A percentile compares a stretch with the other conserved stretches of the same genome.
Conservation (phyloP, 1,140 invertebrate genomes). For the Conus betulinus region DNA sequence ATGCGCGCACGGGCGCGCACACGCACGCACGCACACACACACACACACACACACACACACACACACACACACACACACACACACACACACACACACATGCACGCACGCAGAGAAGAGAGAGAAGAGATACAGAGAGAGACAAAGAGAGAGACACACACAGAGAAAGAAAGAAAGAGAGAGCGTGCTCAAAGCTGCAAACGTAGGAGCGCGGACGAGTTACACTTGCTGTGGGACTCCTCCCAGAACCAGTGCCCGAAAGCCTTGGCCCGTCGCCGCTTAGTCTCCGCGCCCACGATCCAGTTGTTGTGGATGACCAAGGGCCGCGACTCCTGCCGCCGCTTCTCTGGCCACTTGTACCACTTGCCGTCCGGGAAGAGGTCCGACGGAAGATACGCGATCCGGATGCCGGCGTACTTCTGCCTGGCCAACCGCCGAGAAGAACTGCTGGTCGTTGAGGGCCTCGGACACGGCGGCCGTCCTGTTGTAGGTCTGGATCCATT, state of each 20-base stretch:
- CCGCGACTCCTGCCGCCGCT: not conserved
- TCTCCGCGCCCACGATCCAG: conserved; percentile 49
- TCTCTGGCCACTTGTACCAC: conserved; percentile 54
- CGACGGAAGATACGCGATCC: conserved; percentile 45
- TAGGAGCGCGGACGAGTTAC: conserved; percentile 30
- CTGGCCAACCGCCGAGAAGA: conserved; percentile 44
- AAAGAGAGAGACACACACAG: no score
- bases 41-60: no score
- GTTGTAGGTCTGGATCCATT: conserved; percentile 40
- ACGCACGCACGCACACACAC: no score
- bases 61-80: no score
- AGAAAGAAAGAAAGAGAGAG: no score
- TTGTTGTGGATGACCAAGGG: conserved; percentile 57
- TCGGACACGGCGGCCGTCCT: conserved; percentile 42
- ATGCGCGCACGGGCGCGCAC: no score
- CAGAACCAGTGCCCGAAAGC: conserved; percentile 55
- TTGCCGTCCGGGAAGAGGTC: conserved; percentile 58
- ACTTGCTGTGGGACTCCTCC: conserved; percentile 26
- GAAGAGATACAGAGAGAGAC: no score
- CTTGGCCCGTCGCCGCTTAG: conserved; percentile 50
- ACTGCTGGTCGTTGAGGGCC: conserved; percentile 57
- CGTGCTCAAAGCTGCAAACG: not conserved
- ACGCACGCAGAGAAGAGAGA: no score
- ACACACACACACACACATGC: not conserved
- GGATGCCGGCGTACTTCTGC: conserved; percentile 47